phyloP scores from a whole-genome alignment of 1,140 invertebrate species.

The Drosophila trapezifrons region DNA sequence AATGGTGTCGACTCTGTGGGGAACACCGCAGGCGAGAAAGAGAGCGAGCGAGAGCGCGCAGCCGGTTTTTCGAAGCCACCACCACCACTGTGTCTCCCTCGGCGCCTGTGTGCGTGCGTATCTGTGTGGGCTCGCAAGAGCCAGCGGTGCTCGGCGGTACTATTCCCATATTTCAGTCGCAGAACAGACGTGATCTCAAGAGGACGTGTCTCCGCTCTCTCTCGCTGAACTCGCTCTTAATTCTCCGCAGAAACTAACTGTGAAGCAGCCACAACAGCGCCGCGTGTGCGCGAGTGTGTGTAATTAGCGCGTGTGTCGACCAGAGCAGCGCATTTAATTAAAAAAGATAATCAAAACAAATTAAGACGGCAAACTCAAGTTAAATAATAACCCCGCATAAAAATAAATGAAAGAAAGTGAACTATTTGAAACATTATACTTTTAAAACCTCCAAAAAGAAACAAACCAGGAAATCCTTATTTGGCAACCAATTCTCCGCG shows the following conservation, averaged over 20 bases:
- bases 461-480: too few species aligned
- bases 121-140: conserved; percentile 19
- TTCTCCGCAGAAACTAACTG: conserved; percentile 4
- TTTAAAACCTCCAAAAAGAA: neutral
- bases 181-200: conserved; percentile 84
- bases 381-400: conserved; percentile 20
- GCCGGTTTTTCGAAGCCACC: conserved; percentile 65
- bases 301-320: conserved; percentile 54
- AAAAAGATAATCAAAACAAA: conserved; percentile 78
- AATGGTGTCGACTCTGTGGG: conserved; percentile 65
- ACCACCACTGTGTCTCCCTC: conserved; percentile 34
- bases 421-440: neutral
- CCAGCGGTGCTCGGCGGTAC: conserved; percentile 35
- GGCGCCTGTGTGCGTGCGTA: conserved; percentile 13
- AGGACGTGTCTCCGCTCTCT: conserved; percentile 75
- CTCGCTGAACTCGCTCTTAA: conserved; percentile 10
- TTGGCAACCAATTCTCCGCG: neutral
- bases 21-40: conserved; percentile 19
- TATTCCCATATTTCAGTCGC: conserved; percentile 67
- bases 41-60: conserved; percentile 24
- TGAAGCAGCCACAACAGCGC: conserved; percentile 12
- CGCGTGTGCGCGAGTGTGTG: conserved; percentile 42
- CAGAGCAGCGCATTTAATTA: conserved; percentile 75
- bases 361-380: conserved; percentile 47
- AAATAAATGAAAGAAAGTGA: conserved; percentile 1